A percentile compares a stretch with the other conserved stretches of the same genome.
phyloP scores from a whole-genome alignment of 2,888 invertebrate genomes.

The Nemurella pictetii region DNA sequence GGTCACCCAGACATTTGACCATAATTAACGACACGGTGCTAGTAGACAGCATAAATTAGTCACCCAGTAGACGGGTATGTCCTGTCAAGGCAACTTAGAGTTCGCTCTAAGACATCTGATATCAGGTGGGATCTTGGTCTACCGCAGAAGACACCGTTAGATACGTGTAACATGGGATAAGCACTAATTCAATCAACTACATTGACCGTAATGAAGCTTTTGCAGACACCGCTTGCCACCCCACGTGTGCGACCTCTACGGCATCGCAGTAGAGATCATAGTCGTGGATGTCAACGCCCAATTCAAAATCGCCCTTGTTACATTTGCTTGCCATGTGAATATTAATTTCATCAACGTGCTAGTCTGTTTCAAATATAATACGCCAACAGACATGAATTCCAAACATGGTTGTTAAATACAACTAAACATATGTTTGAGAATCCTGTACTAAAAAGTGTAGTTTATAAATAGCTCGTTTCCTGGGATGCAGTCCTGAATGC shows the following conservation, averaged over 20 bases:
- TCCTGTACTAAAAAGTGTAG: neutral
- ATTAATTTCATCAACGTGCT: neutral
- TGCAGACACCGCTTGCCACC: slow-evolving; percentile 5
- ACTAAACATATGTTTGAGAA: neutral
- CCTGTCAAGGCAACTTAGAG: neutral
- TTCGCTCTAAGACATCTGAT: neutral
- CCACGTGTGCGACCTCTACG: neutral
- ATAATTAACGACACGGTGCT: neutral
- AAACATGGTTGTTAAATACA: slow-evolving; percentile 3
- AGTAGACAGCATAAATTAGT: slow-evolving; percentile 10
- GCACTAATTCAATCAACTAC: slow-evolving; percentile 37
- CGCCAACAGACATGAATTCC: neutral
- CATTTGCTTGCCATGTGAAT: slow-evolving; percentile 10
- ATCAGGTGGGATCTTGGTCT: neutral
- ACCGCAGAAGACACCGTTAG: neutral
- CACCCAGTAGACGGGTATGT: neutral
- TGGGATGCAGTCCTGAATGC: neutral
- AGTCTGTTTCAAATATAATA: neutral
- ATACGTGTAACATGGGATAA: slow-evolving; percentile 8
- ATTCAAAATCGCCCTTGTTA: slow-evolving; percentile 1
- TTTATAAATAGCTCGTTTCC: neutral
- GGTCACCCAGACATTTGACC: neutral
- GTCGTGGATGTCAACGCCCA: neutral
- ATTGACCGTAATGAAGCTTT: slow-evolving; percentile 39
- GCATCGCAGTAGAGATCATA: neutral